A percentile compares a stretch with the other conserved stretches of the same genome.
Conservation (phyloP, 2,113 vertebrate genomes). For the Trochalopteron elliotii region DNA sequence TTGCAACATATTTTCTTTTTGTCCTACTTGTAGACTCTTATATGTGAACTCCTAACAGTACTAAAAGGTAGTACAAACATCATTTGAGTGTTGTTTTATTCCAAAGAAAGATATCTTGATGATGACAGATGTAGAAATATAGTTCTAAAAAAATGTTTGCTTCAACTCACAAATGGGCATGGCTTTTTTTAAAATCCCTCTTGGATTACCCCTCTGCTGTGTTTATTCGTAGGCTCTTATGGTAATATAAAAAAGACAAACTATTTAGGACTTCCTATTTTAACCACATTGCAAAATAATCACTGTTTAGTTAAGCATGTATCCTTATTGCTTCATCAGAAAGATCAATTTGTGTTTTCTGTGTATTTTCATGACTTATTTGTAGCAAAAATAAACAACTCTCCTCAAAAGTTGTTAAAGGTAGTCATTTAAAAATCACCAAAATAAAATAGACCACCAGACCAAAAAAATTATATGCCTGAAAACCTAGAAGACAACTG, state of each 20-base stretch:
- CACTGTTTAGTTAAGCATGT: neutral
- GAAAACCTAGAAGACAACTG: neutral
- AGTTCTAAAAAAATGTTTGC: neutral
- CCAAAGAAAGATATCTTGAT: neutral
- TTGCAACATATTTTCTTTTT: neutral
- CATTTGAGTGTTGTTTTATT: neutral
- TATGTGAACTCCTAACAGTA: neutral
- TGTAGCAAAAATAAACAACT: neutral
- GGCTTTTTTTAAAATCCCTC: neutral
- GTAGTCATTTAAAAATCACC: neutral
- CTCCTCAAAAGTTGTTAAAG: neutral
- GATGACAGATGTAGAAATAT: neutral
- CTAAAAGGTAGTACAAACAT: neutral
- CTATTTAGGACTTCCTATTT: neutral
- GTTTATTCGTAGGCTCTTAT: neutral
- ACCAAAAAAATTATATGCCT: neutral
- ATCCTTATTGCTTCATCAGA: neutral
- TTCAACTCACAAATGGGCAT: neutral
- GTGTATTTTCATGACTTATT: neutral
- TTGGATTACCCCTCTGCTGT: neutral
- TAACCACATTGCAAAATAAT: neutral
- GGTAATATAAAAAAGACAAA: neutral
- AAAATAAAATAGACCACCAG: neutral
- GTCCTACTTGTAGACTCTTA: neutral
- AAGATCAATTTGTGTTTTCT: neutral